These are phyloP conservation scores for Spodoptera litura DNA, from an alignment of 1,140 invertebrate species.

Conservation along the genomic window DNA sequence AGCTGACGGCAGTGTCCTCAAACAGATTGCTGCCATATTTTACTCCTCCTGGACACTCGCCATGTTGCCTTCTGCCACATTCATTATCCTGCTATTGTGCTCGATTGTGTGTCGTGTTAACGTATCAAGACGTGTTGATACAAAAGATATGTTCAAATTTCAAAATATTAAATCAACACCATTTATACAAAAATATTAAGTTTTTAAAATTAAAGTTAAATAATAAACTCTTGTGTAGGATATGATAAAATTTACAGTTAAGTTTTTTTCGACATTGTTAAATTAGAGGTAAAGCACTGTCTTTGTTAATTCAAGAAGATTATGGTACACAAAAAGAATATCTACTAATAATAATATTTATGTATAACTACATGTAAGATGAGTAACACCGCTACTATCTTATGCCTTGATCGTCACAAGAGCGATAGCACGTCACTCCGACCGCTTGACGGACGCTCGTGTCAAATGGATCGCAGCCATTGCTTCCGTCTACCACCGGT, in stretches of 20 bases:
- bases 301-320: background rate
- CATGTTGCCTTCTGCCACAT: conserved; percentile 1
- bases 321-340: background rate
- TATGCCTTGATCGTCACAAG: background rate
- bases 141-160: background rate
- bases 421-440: conserved; percentile 39
- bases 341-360: too few species aligned
- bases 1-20: background rate
- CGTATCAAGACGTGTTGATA: too few species aligned
- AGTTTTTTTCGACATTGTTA: too few species aligned
- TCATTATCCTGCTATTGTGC: background rate
- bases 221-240: background rate
- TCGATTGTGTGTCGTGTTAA: background rate
- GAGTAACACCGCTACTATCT: background rate
- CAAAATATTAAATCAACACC: too few species aligned
- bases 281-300: too few species aligned
- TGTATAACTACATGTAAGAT: too few species aligned
- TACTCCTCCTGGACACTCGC: background rate
- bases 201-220: background rate
- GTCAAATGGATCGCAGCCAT: conserved; percentile 16
- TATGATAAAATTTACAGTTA: background rate
- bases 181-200: too few species aligned
- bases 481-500: background rate
- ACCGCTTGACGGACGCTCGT: conserved; percentile 17
- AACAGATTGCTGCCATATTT: conserved; percentile 7